Conservation (phyloP, 23 tunicate species). For the Ciona savignyi region DNA sequence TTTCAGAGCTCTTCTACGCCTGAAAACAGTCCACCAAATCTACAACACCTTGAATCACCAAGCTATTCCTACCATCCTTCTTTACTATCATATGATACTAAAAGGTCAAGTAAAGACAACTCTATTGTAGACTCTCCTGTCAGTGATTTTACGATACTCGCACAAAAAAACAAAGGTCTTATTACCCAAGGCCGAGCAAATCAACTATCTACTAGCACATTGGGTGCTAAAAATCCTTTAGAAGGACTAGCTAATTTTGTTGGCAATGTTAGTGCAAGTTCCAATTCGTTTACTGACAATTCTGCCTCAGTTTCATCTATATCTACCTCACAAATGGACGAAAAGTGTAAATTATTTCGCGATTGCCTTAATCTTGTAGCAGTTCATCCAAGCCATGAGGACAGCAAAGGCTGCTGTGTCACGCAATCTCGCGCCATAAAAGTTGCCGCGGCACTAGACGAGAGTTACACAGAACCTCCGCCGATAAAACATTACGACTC, state of each 20-base stretch:
- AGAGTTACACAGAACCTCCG: background rate
- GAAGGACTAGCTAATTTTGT: background rate
- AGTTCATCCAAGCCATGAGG: background rate
- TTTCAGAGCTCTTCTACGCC: too few species aligned
- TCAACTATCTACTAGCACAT: background rate
- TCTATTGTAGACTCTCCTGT: background rate
- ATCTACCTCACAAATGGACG: background rate
- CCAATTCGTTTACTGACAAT: background rate
- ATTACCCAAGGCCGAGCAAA: background rate
- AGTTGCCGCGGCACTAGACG: constrained; percentile 10
- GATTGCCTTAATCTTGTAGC: background rate
- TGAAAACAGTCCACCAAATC: too few species aligned
- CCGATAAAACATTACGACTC: background rate
- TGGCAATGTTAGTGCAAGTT: background rate
- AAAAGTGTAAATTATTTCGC: background rate
- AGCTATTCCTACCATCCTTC: background rate
- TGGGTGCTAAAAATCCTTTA: background rate
- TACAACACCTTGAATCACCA: too few species aligned
- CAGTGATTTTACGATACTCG: background rate
- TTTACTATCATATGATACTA: background rate
- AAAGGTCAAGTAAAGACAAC: background rate
- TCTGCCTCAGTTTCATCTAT: background rate
- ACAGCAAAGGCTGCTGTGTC: background rate
- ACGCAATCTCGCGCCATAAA: constrained; percentile 1
- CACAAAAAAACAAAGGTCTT: background rate